phyloP scores from a whole-genome alignment of 2,888 invertebrate genomes.

The Meiosimyza platycephala region DNA sequence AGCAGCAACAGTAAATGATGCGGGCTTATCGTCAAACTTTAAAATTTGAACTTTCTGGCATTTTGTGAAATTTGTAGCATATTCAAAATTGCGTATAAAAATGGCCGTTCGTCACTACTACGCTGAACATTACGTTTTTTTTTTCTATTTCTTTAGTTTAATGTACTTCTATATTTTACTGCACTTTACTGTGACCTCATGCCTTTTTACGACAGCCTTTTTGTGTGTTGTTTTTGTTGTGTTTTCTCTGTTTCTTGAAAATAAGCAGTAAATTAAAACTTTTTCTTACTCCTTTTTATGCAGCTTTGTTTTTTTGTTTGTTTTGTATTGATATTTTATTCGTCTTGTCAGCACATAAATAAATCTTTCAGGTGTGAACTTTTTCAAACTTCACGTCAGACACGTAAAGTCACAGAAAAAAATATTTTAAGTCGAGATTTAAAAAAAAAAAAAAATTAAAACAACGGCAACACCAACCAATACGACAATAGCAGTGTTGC shows the following conservation, averaged over 20 bases:
- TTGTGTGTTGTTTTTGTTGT: not conserved
- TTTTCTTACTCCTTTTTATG: not conserved
- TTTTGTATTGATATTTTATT: constrained; percentile 38
- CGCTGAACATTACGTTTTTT: too few species aligned
- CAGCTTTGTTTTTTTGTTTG: not conserved
- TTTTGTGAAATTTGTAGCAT: too few species aligned
- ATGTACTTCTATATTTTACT: not conserved
- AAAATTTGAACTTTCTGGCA: too few species aligned
- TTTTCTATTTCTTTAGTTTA: too few species aligned
- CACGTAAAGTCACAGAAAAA: not conserved
- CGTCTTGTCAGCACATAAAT: constrained; percentile 47
- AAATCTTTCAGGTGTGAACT: constrained; percentile 48
- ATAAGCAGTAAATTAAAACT: not conserved
- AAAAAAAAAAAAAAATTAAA: too few species aligned
- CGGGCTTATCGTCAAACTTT: too few species aligned
- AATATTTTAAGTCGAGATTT: too few species aligned
- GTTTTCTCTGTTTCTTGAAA: not conserved
- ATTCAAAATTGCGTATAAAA: too few species aligned
- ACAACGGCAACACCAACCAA: too few species aligned
- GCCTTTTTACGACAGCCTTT: not conserved
- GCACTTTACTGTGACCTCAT: constrained; percentile 1
- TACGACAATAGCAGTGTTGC: too few species aligned
- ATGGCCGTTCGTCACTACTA: too few species aligned
- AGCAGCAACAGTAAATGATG: too few species aligned
- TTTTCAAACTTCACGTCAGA: constrained; percentile 11